Conservation (phyloP, 1,140 invertebrate species). For the Dicyema japonicum region DNA sequence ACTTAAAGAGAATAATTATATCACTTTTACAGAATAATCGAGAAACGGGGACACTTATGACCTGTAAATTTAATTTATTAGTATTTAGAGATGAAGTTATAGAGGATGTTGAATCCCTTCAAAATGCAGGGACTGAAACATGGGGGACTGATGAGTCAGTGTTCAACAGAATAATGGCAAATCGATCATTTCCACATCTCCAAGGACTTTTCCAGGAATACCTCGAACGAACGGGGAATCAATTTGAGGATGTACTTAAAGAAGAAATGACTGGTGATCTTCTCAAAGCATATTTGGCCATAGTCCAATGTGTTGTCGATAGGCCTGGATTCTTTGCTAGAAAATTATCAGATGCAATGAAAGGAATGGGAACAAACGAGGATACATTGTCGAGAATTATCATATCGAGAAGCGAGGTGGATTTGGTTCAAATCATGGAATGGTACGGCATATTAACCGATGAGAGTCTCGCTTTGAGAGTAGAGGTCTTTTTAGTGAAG, state of each 20-base stretch:
- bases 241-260: slow-evolving; percentile 12
- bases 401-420: too few relatives aligned
- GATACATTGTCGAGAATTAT: slow-evolving; percentile 22
- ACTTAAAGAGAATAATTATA: slow-evolving; percentile 16
- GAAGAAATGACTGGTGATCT: slow-evolving; percentile 21
- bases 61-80: too few relatives aligned
- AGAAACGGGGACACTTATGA: slow-evolving; percentile 6
- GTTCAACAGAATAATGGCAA: slow-evolving; percentile 10
- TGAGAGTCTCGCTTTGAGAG: too few relatives aligned
- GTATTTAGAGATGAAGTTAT: slow-evolving; percentile 4
- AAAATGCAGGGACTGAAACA: slow-evolving; percentile 19
- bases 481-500: too few relatives aligned
- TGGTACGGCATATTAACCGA: too few relatives aligned
- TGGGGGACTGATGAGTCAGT: slow-evolving; percentile 24
- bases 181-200: slow-evolving; percentile 10
- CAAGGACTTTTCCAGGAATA: slow-evolving; percentile 12
- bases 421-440: too few relatives aligned
- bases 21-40: slow-evolving; percentile 9
- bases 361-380: slow-evolving; percentile 24
- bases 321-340: slow-evolving; percentile 15
- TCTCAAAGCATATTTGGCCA: slow-evolving; percentile 11
- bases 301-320: slow-evolving; percentile 13
- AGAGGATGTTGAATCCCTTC: slow-evolving; percentile 4
- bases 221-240: slow-evolving; percentile 6
- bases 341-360: slow-evolving; percentile 15